phyloP scores from a whole-genome alignment of 1,140 invertebrate genomes.

The Stratiolaelaps scimitus region DNA sequence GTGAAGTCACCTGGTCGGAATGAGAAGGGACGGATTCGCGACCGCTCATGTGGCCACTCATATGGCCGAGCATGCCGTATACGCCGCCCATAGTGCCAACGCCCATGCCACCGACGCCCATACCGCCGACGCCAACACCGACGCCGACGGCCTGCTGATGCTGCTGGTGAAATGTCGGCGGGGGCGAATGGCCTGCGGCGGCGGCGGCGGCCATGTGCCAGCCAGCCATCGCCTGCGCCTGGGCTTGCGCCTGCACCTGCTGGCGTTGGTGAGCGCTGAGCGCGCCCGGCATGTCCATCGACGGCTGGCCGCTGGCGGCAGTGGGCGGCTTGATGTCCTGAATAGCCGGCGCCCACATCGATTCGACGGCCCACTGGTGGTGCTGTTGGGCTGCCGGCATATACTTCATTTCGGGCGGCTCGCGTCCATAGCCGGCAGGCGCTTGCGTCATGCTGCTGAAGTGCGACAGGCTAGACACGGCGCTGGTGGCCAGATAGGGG shows the following conservation, averaged over 20 bases:
- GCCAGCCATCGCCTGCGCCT: constrained; percentile 23
- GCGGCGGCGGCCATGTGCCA: constrained; percentile 27
- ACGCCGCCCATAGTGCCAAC: not conserved
- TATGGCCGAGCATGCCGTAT: not conserved
- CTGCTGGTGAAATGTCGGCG: constrained; percentile 23
- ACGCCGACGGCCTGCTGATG: constrained; percentile 7
- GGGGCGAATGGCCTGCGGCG: constrained; percentile 24
- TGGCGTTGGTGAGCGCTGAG: constrained; percentile 18
- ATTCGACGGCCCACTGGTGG: constrained; percentile 62
- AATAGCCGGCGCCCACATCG: constrained; percentile 25
- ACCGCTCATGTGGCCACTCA: constrained; percentile 25
- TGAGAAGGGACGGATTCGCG: constrained; percentile 27
- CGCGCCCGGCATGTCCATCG: constrained; percentile 17
- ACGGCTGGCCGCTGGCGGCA: not conserved
- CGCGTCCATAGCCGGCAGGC: constrained; percentile 52
- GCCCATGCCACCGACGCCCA: not conserved
- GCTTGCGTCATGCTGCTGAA: constrained; percentile 9
- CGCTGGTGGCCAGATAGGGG: constrained; percentile 26
- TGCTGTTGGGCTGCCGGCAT: constrained; percentile 60
- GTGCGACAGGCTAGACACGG: constrained; percentile 26
- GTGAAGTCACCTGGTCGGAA: constrained; percentile 29
- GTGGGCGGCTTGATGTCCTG: constrained; percentile 26
- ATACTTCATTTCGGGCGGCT: constrained; percentile 78
- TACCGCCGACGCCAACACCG: not conserved
- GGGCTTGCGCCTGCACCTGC: not conserved